Conservation (phyloP, 2,113 vertebrate genomes). For the Daubentonia madagascariensis region DNA sequence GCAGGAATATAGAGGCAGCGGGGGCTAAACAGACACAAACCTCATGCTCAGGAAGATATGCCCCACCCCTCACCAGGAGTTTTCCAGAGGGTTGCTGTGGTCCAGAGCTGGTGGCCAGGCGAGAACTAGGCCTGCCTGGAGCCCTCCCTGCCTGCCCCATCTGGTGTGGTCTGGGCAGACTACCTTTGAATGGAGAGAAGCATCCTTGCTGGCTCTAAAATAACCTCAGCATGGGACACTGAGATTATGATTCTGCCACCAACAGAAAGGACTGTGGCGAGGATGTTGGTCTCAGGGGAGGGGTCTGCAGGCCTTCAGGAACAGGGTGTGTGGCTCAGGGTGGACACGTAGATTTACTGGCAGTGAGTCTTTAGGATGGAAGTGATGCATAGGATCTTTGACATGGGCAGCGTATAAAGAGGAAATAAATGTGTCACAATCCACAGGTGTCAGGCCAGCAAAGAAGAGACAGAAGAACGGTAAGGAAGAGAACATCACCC, state of each 20-base stretch:
- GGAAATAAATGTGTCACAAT: neutral
- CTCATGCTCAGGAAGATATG: neutral
- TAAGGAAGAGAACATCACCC: neutral
- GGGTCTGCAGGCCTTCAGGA: neutral
- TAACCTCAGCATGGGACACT: neutral
- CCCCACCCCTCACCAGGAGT: too few species aligned
- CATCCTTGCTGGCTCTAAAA: neutral
- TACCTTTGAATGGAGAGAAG: neutral
- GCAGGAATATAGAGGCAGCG: neutral
- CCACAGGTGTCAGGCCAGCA: neutral
- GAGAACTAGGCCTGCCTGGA: too few species aligned
- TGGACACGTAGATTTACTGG: neutral
- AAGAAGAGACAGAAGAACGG: neutral
- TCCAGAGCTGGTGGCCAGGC: too few species aligned
- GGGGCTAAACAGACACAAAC: neutral
- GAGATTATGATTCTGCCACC: neutral
- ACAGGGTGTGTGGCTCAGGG: neutral
- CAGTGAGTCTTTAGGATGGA: neutral
- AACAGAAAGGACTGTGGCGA: neutral
- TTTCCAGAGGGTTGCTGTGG: accelerated
- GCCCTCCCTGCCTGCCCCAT: too few species aligned
- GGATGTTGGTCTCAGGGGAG: neutral
- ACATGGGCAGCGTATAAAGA: neutral
- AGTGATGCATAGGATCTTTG: neutral
- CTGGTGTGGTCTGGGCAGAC: neutral